Conservation (phyloP, 2,888 invertebrate genomes). For the Sisyra nigra region DNA sequence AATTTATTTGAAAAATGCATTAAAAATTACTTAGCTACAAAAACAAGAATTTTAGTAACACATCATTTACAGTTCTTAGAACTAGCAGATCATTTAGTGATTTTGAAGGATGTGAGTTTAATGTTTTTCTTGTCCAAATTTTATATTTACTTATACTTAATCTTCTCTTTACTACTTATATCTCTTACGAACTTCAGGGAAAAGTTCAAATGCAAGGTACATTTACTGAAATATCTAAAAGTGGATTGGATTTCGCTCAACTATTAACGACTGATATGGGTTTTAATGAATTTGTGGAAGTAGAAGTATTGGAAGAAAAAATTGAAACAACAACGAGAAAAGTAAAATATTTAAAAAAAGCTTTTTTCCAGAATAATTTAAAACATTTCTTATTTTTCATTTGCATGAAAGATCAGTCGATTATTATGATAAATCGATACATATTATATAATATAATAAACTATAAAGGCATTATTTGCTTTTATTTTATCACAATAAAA, state of each 20-base stretch:
- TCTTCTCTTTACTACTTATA: background rate
- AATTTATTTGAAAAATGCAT: slow-evolving; percentile 22
- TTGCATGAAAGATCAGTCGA: too few species aligned
- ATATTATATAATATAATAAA: too few species aligned
- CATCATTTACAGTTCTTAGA: slow-evolving; percentile 60
- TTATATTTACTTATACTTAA: background rate
- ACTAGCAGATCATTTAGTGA: slow-evolving; percentile 37
- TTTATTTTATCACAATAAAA: too few species aligned
- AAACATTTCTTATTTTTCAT: too few species aligned
- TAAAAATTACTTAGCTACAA: slow-evolving; percentile 20
- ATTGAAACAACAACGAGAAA: too few species aligned
- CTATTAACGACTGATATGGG: slow-evolving; percentile 1
- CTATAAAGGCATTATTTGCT: too few species aligned
- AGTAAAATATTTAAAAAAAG: too few species aligned
- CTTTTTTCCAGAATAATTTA: too few species aligned
- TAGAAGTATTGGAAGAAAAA: background rate
- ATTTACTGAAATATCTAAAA: slow-evolving; percentile 26
- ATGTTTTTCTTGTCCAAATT: background rate
- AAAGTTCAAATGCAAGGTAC: slow-evolving; percentile 39
- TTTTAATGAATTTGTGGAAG: slow-evolving; percentile 1
- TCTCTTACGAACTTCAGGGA: slow-evolving; percentile 31
- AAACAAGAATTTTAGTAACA: slow-evolving; percentile 54
- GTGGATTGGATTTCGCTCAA: slow-evolving; percentile 4
- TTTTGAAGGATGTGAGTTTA: slow-evolving; percentile 39
- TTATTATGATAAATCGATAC: too few species aligned